A percentile compares a stretch with the other conserved stretches of the same genome.
Evolutionary conservation across 2,113 vertebrate species (phyloP).

Genomic region (Leucoraja erinaceus): DNA sequence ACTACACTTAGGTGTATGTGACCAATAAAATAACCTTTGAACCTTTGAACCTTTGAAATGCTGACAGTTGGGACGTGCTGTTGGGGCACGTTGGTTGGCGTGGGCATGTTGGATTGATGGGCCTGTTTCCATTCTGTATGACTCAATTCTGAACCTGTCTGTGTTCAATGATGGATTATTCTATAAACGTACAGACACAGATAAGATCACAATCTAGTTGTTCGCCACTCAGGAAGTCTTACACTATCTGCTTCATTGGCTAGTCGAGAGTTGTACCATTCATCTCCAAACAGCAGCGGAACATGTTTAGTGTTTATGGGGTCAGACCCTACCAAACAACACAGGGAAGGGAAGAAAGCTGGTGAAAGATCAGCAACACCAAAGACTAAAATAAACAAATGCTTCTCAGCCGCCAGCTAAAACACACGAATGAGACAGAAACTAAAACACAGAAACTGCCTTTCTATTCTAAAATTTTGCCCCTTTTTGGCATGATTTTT

Average conservation of each 20-base stretch:
- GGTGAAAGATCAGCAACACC: neutral
- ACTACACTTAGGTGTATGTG: no score
- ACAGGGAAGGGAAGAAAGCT: neutral
- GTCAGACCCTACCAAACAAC: neutral
- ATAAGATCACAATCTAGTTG: neutral
- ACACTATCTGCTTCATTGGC: no score
- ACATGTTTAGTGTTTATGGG: neutral
- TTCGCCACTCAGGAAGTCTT: neutral
- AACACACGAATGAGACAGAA: neutral
- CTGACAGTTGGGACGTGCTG: no score
- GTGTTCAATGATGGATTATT: neutral
- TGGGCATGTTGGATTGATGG: no score
- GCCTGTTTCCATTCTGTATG: neutral
- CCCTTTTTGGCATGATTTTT: neutral
- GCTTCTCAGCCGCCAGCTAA: neutral
- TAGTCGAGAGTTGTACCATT: neutral
- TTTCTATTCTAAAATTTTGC: neutral
- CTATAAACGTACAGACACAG: neutral
- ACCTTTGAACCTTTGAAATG: no score
- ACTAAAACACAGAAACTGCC: neutral
- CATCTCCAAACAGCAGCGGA: neutral
- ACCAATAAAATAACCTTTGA: no score
- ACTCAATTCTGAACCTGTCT: neutral
- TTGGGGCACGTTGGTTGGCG: no score
- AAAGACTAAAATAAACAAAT: neutral